These are phyloP conservation scores for Plebejus melissa DNA, from an alignment of 2,888 invertebrate genomes.

Conservation along the genomic window DNA sequence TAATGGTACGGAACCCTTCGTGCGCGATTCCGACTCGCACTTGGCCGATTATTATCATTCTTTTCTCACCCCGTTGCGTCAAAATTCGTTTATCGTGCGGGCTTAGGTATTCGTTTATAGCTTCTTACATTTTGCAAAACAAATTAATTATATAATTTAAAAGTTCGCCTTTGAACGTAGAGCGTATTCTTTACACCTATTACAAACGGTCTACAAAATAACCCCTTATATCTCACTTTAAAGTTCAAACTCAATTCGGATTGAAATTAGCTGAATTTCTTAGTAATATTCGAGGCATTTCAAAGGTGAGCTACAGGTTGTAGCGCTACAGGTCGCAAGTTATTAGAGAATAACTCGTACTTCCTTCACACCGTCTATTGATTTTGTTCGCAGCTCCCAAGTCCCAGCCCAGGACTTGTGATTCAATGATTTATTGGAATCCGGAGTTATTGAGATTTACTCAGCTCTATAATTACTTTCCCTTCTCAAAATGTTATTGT, in stretches of 20 bases:
- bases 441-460: not conserved
- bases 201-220: not conserved
- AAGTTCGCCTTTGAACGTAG: too few species aligned
- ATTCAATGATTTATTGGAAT: not conserved
- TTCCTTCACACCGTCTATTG: slow-evolving; percentile 33
- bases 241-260: not conserved
- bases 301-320: slow-evolving; percentile 50
- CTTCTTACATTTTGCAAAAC: too few species aligned
- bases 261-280: slow-evolving; percentile 14
- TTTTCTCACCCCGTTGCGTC: too few species aligned
- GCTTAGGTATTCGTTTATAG: too few species aligned
- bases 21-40: too few species aligned
- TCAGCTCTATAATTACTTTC: not conserved
- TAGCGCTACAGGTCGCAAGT: slow-evolving; percentile 57
- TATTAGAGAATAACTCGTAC: slow-evolving; percentile 52
- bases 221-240: not conserved
- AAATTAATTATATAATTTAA: too few species aligned
- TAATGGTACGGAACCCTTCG: too few species aligned
- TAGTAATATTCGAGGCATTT: slow-evolving; percentile 6
- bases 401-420: not conserved
- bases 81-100: too few species aligned
- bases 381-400: slow-evolving; percentile 17
- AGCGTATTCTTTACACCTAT: not conserved
- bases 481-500: too few species aligned
- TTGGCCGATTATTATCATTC: too few species aligned